phyloP scores from a whole-genome alignment of 2,797 vertebrate genomes.

The Psittacula echo region DNA sequence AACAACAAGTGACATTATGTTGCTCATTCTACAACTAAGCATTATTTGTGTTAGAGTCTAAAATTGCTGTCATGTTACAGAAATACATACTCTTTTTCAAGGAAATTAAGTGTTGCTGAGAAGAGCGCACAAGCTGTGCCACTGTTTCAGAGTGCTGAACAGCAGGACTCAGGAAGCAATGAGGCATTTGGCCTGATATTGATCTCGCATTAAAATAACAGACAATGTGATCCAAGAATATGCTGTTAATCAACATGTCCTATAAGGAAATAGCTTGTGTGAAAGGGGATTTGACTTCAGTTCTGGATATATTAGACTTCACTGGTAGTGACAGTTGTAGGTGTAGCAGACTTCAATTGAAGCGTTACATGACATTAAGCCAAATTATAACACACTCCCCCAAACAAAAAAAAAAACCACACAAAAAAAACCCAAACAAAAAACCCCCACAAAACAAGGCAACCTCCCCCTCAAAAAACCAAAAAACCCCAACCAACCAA shows the following conservation, averaged over 20 bases:
- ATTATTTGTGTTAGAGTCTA: neutral
- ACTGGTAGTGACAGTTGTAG: neutral
- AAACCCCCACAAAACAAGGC: neutral
- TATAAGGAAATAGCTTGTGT: neutral
- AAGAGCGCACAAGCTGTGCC: neutral
- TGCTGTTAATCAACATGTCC: conserved; percentile 10
- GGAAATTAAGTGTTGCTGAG: neutral
- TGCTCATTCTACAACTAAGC: neutral
- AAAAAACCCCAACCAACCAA: neutral
- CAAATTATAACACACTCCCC: neutral
- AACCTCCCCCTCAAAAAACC: neutral
- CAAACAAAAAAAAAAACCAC: neutral
- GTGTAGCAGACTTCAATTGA: neutral
- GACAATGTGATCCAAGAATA: conserved; percentile 31
- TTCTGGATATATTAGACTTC: neutral
- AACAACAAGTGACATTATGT: neutral
- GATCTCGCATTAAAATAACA: neutral
- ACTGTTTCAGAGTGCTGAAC: conserved; percentile 11
- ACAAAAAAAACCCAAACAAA: neutral
- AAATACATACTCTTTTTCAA: neutral
- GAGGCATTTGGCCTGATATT: neutral
- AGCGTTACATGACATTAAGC: neutral
- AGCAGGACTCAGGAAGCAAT: conserved; percentile 30
- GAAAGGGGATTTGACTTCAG: neutral
- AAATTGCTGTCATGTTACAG: neutral